A percentile compares a stretch with the other conserved stretches of the same genome.
Evolutionary conservation across 2,888 invertebrate species (phyloP).

Genomic region (Eugnorisma glareosa): DNA sequence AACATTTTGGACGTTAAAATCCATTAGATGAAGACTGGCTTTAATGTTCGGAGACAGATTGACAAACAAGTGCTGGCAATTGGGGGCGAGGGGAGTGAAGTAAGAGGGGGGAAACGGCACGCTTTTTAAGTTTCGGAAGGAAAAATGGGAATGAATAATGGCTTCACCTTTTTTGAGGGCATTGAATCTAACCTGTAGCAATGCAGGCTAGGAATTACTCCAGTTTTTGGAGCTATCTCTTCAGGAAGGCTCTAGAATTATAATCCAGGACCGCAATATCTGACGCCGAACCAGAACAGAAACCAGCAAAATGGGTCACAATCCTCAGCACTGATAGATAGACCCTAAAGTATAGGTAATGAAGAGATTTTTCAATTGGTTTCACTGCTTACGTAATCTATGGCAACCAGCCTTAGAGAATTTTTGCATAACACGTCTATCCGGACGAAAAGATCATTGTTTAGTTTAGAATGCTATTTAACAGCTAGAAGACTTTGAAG

Average conservation of each 20-base stretch:
- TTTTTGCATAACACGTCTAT: no score
- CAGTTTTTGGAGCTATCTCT: background rate
- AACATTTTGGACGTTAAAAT: slow-evolving; percentile 77
- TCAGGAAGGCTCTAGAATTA: background rate
- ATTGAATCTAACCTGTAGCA: background rate
- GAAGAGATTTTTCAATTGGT: background rate
- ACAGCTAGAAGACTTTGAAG: background rate
- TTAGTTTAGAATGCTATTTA: background rate
- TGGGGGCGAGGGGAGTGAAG: slow-evolving; percentile 10
- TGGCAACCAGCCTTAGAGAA: background rate
- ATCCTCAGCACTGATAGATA: background rate
- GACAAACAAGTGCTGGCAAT: slow-evolving; percentile 75
- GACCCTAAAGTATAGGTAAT: background rate
- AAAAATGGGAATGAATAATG: slow-evolving; percentile 34
- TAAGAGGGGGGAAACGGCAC: background rate
- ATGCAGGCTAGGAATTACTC: background rate
- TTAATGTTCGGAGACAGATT: slow-evolving; percentile 76
- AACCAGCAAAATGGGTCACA: background rate
- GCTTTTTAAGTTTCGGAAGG: slow-evolving; percentile 40
- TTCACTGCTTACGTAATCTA: background rate
- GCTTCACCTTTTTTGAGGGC: background rate
- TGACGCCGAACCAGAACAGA: background rate
- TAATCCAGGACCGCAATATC: background rate
- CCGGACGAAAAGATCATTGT: background rate
- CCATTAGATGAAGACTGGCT: slow-evolving; percentile 82